A percentile compares a stretch with the other conserved stretches of the same genome.
Evolutionary conservation across 2,888 invertebrate genomes (phyloP).

Genomic region (Chrysina gloriosa): DNA sequence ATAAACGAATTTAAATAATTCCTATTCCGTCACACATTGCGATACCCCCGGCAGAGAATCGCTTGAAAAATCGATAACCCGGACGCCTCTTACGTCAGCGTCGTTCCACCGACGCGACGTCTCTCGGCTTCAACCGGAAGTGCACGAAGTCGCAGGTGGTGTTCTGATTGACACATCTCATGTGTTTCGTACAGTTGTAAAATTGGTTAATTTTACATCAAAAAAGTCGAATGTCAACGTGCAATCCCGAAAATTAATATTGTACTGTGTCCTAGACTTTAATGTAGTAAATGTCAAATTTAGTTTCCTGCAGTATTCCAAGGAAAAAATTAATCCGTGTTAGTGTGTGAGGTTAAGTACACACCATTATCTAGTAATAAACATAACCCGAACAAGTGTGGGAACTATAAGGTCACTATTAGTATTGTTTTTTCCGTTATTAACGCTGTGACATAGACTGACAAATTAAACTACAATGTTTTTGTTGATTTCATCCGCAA

Average conservation of each 20-base stretch:
- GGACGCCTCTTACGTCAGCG: constrained; percentile 65
- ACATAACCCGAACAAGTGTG: neutral
- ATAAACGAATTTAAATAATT: constrained; percentile 5
- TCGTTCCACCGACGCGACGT: constrained; percentile 60
- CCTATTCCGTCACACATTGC: constrained; percentile 28
- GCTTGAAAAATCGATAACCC: constrained; percentile 62
- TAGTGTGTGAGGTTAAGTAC: constrained; percentile 27
- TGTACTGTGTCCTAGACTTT: neutral
- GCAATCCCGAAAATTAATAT: neutral
- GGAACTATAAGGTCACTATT: neutral
- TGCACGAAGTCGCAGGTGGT: constrained; percentile 64
- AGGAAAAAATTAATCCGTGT: constrained; percentile 6
- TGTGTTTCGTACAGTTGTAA: constrained; percentile 52
- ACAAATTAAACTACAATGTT: neutral
- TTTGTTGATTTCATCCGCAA: constrained; percentile 51
- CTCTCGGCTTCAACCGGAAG: constrained; percentile 60
- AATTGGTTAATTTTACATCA: constrained; percentile 3
- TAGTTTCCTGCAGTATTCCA: constrained; percentile 40
- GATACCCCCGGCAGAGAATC: constrained; percentile 33
- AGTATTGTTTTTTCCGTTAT: neutral
- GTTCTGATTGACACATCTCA: constrained; percentile 65
- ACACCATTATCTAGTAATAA: constrained; percentile 8
- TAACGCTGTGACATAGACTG: neutral
- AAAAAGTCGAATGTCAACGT: neutral
- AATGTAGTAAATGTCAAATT: constrained; percentile 46